These are phyloP conservation scores for Boloria selene DNA, from an alignment of 2,888 invertebrate species.

Conservation along the genomic window DNA sequence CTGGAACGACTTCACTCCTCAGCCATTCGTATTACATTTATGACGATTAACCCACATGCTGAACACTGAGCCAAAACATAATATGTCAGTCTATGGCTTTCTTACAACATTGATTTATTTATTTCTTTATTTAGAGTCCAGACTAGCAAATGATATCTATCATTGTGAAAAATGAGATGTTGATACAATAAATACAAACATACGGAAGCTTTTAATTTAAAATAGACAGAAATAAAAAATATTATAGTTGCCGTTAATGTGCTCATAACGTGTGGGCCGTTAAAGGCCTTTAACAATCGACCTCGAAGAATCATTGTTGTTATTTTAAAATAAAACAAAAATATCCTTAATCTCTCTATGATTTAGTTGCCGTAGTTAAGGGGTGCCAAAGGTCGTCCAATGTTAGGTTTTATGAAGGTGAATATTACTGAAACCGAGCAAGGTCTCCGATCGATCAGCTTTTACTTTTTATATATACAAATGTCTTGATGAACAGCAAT, in stretches of 20 bases:
- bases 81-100: conserved; percentile 49
- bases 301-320: conserved; percentile 46
- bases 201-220: conserved; percentile 34
- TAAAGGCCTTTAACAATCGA: conserved; percentile 33
- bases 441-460: conserved; percentile 49
- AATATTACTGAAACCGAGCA: conserved; percentile 52
- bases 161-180: conserved; percentile 14
- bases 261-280: conserved; percentile 24
- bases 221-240: conserved; percentile 30
- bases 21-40: conserved; percentile 59
- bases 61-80: conserved; percentile 52
- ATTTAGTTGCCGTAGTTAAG: conserved; percentile 59
- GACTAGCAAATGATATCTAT: conserved; percentile 25
- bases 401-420: conserved; percentile 63
- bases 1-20: conserved; percentile 56
- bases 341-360: conserved; percentile 56
- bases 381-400: conserved; percentile 56
- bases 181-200: conserved; percentile 11
- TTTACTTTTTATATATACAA: conserved; percentile 53
- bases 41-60: conserved; percentile 69
- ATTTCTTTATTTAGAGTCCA: conserved; percentile 29
- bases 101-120: conserved; percentile 45
- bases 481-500: too few relatives aligned
- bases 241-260: conserved; percentile 27
- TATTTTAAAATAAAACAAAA: conserved; percentile 50